Conservation (phyloP, 1,140 invertebrate genomes). For the Globodera ellingtonae region DNA sequence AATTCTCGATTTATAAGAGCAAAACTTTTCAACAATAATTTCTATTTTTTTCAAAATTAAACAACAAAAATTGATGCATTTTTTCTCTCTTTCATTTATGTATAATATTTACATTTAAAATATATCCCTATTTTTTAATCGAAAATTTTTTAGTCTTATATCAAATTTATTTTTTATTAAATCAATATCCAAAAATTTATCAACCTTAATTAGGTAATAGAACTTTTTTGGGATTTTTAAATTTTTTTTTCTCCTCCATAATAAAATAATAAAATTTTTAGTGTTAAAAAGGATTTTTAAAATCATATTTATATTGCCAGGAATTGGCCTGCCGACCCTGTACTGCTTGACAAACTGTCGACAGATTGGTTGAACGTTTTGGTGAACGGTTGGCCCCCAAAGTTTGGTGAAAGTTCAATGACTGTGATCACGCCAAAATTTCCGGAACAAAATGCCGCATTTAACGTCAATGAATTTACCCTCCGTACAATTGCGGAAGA, state of each 20-base stretch:
- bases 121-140: too few species aligned
- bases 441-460: slow-evolving; percentile 18
- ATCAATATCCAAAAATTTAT: not conserved
- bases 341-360: not conserved
- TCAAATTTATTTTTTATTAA: not conserved
- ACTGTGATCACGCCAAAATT: slow-evolving; percentile 15
- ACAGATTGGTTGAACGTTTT: not conserved
- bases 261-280: too few species aligned
- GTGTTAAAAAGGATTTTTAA: too few species aligned
- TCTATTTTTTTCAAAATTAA: too few species aligned
- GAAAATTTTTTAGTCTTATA: slow-evolving; percentile 1
- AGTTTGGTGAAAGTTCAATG: slow-evolving; percentile 7
- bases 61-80: not conserved
- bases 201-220: not conserved
- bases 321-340: not conserved
- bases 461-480: slow-evolving; percentile 23
- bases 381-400: too few species aligned
- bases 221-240: not conserved
- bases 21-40: not conserved
- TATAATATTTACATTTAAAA: not conserved
- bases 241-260: not conserved
- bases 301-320: not conserved
- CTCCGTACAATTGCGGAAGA: slow-evolving; percentile 3
- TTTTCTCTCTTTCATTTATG: not conserved
- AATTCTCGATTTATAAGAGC: not conserved